Evolutionary conservation across 2,888 invertebrate genomes (phyloP).

Genomic region (Exephanes ischioxanthus): DNA sequence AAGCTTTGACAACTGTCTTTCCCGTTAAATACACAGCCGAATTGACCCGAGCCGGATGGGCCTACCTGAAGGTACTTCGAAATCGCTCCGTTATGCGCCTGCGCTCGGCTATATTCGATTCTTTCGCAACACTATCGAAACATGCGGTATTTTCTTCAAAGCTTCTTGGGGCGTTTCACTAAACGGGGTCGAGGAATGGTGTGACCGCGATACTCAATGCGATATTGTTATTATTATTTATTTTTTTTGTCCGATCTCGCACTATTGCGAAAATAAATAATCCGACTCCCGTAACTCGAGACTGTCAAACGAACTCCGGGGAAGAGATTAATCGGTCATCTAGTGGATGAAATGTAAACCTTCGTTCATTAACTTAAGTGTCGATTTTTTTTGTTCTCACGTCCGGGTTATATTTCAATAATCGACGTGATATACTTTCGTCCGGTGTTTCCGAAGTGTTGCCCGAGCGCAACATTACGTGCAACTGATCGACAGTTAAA

Average conservation of each 20-base stretch:
- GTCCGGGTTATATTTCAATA: no score
- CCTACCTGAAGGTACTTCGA: slow-evolving; percentile 87
- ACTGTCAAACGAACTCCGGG: background rate
- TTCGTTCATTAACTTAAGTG: background rate
- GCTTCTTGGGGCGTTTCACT: background rate
- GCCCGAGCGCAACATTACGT: background rate
- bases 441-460: no score
- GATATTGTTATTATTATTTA: slow-evolving; percentile 11
- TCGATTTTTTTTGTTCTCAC: background rate
- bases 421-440: no score
- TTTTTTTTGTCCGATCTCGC: slow-evolving; percentile 43
- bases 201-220: slow-evolving; percentile 1
- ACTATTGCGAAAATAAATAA: slow-evolving; percentile 39
- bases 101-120: background rate
- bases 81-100: background rate
- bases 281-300: slow-evolving; percentile 27
- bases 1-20: slow-evolving; percentile 90
- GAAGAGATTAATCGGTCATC: background rate
- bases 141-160: background rate
- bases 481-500: no score
- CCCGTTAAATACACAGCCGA: slow-evolving; percentile 90
- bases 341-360: background rate
- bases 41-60: slow-evolving; percentile 92
- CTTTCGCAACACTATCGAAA: slow-evolving; percentile 52
- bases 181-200: slow-evolving; percentile 52